Conservation (phyloP, 2,888 invertebrate species). For the Coleophora flavipennella region DNA sequence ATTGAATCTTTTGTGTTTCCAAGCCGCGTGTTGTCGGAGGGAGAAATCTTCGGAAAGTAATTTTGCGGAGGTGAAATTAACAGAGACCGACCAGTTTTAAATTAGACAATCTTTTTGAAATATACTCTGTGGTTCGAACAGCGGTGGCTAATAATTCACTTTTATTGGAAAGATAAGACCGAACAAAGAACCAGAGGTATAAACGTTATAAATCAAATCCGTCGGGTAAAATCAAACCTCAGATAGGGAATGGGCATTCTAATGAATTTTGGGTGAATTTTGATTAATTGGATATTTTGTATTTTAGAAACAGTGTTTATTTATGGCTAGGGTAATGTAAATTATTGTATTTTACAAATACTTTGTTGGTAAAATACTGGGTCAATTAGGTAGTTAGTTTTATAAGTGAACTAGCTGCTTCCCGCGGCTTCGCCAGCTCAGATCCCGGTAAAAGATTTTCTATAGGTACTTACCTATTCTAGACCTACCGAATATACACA, state of each 20-base stretch:
- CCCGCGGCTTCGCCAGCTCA: too few relatives aligned
- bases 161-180: slow-evolving; percentile 64
- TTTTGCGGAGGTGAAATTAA: slow-evolving; percentile 25
- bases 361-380: too few relatives aligned
- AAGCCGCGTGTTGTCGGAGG: slow-evolving; percentile 2
- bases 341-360: too few relatives aligned
- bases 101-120: slow-evolving; percentile 64
- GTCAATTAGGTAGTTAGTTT: too few relatives aligned
- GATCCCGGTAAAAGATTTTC: too few relatives aligned
- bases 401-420: too few relatives aligned
- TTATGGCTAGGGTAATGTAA: not conserved
- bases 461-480: too few relatives aligned
- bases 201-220: slow-evolving; percentile 45
- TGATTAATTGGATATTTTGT: not conserved
- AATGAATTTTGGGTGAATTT: slow-evolving; percentile 4
- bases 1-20: slow-evolving; percentile 3
- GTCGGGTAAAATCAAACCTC: slow-evolving; percentile 34
- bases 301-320: not conserved
- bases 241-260: slow-evolving; percentile 12
- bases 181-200: slow-evolving; percentile 42
- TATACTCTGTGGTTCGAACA: slow-evolving; percentile 46
- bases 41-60: slow-evolving; percentile 8
- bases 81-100: slow-evolving; percentile 48
- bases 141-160: slow-evolving; percentile 55
- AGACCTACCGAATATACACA: too few relatives aligned